These are phyloP conservation scores for Thysanoteuthis rhombus DNA, from an alignment of 2,888 invertebrate genomes.

Conservation along the genomic window DNA sequence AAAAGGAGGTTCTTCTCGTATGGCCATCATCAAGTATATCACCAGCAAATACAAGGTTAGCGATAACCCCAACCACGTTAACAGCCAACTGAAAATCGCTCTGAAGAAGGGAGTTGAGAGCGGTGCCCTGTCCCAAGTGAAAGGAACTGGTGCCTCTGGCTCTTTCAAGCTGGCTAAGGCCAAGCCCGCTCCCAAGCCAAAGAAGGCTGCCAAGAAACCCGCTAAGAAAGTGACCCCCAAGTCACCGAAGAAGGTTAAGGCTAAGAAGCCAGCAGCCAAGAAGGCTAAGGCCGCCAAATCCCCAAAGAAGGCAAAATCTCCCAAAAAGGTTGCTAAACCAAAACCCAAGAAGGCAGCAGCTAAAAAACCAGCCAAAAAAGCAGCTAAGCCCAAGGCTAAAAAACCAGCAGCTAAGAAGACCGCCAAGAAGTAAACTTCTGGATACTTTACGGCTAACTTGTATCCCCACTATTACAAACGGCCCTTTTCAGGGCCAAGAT, in stretches of 20 bases:
- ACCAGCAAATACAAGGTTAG: neutral
- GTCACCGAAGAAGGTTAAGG: neutral
- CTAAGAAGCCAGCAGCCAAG: neutral
- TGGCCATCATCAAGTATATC: neutral
- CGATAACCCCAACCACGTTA: neutral
- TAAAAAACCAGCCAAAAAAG: neutral
- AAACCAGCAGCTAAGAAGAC: constrained; percentile 12
- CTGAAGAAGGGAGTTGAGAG: neutral
- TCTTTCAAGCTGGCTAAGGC: neutral
- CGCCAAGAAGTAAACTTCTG: neutral
- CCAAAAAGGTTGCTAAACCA: neutral
- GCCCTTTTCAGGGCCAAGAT: neutral
- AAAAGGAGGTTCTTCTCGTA: neutral
- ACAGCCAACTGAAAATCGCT: neutral
- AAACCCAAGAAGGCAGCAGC: neutral
- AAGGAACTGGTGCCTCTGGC: neutral
- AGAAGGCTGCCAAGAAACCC: neutral
- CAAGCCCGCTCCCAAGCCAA: neutral
- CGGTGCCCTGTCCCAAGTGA: neutral
- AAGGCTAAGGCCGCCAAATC: too few relatives aligned
- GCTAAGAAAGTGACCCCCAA: neutral
- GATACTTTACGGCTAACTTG: too few relatives aligned
- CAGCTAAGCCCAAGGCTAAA: neutral
- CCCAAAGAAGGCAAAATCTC: neutral
- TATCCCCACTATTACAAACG: neutral